A percentile compares a stretch with the other conserved stretches of the same genome.
Conservation (phyloP, 1,140 invertebrate genomes). For the Pectinophora gossypiella region DNA sequence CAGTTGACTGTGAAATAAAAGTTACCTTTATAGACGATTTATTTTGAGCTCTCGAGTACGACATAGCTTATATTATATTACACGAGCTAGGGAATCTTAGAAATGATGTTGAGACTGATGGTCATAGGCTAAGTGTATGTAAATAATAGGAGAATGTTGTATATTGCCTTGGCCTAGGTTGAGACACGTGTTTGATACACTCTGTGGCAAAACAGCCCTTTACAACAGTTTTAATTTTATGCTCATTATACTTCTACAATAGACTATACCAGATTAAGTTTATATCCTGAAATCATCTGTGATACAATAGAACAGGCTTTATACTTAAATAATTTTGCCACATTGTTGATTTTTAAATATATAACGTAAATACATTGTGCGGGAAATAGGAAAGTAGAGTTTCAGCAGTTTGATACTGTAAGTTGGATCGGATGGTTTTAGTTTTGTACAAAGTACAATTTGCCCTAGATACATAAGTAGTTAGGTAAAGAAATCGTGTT, state of each 20-base stretch:
- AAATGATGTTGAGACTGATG: slow-evolving; percentile 68
- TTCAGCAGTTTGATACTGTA: slow-evolving; percentile 53
- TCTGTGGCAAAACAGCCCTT: slow-evolving; percentile 54
- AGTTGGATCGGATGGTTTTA: slow-evolving; percentile 54
- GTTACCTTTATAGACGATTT: slow-evolving; percentile 61
- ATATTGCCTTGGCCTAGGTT: slow-evolving; percentile 66
- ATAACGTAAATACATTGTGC: slow-evolving; percentile 19
- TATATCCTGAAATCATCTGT: slow-evolving; percentile 64
- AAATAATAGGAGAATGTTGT: slow-evolving; percentile 73
- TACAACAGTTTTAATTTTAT: slow-evolving; percentile 25
- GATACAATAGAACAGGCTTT: slow-evolving; percentile 67
- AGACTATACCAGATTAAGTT: slow-evolving; percentile 52
- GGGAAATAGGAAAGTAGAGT: slow-evolving; percentile 31
- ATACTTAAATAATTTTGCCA: slow-evolving; percentile 43
- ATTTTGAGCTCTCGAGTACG: slow-evolving; percentile 55
- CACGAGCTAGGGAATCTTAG: slow-evolving; percentile 58
- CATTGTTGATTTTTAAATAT: slow-evolving; percentile 40
- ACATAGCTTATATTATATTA: slow-evolving; percentile 60
- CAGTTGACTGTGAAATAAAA: slow-evolving; percentile 60
- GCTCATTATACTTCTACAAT: slow-evolving; percentile 1
- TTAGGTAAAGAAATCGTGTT: slow-evolving; percentile 67
- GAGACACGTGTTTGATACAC: slow-evolving; percentile 46
- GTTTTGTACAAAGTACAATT: slow-evolving; percentile 73
- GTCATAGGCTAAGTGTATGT: slow-evolving; percentile 70
- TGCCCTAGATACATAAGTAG: slow-evolving; percentile 71